Percentiles rank a stretch among this genome's conserved stretches.
Evolutionary conservation across 2,888 invertebrate genomes (phyloP).

Genomic region (Pycnomerus fuliginosus): DNA sequence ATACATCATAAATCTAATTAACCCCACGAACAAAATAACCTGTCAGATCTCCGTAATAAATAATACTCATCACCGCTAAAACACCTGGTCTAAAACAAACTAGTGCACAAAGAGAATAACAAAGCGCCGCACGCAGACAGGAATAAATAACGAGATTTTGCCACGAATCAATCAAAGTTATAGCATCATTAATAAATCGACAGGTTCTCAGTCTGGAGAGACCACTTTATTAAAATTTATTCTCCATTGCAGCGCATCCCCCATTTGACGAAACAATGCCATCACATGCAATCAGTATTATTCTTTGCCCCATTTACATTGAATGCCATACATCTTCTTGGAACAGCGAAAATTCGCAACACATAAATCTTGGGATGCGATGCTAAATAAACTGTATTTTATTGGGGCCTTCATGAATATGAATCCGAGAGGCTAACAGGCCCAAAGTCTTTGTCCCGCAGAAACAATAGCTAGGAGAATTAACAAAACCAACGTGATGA

Average conservation of each 20-base stretch:
- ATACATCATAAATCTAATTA: constrained; percentile 52
- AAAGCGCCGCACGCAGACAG: constrained; percentile 6
- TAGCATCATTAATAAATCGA: constrained; percentile 33
- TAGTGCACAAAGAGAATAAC: constrained; percentile 28
- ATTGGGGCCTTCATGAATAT: constrained; percentile 47
- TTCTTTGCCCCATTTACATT: constrained; percentile 50
- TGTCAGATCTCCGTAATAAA: constrained; percentile 45
- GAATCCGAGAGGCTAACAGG: constrained; percentile 36
- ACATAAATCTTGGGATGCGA: constrained; percentile 45
- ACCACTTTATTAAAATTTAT: too few species aligned
- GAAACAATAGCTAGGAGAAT: constrained; percentile 36
- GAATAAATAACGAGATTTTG: constrained; percentile 14
- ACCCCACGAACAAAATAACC: constrained; percentile 50
- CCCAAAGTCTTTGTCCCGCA: constrained; percentile 35
- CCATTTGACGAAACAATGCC: constrained; percentile 38
- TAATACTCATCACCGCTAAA: constrained; percentile 42
- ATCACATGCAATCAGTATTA: constrained; percentile 47
- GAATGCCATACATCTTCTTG: constrained; percentile 50
- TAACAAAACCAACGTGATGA: too few species aligned
- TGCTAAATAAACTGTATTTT: constrained; percentile 46
- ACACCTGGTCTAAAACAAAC: constrained; percentile 44
- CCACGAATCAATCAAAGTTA: constrained; percentile 33
- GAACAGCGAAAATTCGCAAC: constrained; percentile 46
- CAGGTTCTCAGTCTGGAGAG: constrained; percentile 23
- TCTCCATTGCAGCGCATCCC: constrained; percentile 1